Evolutionary conservation across 1,140 invertebrate genomes (phyloP).

Genomic region (Calephelis virginiensis): DNA sequence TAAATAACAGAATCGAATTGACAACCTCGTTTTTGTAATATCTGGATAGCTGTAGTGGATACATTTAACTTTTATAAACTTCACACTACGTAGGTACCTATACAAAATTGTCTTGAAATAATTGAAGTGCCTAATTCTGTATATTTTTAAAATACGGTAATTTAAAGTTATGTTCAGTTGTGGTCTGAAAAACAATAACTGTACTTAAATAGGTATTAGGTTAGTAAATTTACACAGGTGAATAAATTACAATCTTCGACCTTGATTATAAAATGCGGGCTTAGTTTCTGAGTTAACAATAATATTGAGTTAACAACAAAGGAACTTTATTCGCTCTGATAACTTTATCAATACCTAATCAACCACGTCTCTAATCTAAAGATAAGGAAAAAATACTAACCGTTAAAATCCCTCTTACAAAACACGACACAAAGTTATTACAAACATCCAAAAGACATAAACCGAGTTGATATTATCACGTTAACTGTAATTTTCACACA

Average conservation of each 20-base stretch:
- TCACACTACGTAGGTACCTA: too few relatives aligned
- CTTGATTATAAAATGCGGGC: conserved; percentile 30
- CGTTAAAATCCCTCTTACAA: conserved; percentile 49
- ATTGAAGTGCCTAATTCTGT: too few relatives aligned
- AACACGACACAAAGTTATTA: conserved; percentile 41
- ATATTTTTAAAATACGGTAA: too few relatives aligned
- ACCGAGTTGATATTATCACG: conserved; percentile 37
- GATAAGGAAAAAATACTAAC: conserved; percentile 57
- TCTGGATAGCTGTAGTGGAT: too few relatives aligned
- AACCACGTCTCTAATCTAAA: conserved; percentile 25
- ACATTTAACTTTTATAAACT: too few relatives aligned
- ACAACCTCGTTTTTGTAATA: too few relatives aligned
- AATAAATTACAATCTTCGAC: conserved; percentile 24
- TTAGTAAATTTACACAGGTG: conserved; percentile 27
- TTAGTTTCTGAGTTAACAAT: conserved; percentile 22
- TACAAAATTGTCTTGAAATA: too few relatives aligned
- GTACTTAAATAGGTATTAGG: neutral
- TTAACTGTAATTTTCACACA: conserved; percentile 42
- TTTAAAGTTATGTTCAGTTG: too few relatives aligned
- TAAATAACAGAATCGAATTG: too few relatives aligned
- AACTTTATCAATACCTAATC: conserved; percentile 38
- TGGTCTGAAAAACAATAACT: neutral
- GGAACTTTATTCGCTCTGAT: conserved; percentile 27
- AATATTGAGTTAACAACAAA: neutral
- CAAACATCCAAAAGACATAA: conserved; percentile 61